Base-by-base conservation (phyloP, 2,888 invertebrate species). In the Lycaena phlaeas region DNA sequence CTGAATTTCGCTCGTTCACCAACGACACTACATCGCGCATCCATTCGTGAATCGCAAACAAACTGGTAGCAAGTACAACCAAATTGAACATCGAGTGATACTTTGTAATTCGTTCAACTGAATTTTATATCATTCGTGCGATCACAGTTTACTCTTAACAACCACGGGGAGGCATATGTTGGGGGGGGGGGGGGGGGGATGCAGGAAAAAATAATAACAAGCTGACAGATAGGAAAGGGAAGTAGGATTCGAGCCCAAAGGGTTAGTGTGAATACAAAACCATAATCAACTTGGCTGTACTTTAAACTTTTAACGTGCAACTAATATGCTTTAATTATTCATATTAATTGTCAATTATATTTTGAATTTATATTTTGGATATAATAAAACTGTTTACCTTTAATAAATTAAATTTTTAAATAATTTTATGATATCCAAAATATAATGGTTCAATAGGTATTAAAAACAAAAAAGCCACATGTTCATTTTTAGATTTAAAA, bases 1-100 rank as follows among this genome's bases (percentile, higher is more conserved):
- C 82, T 81, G 82, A 81, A 79, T 68, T 66, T 82, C 82, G 66
- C 81, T 82, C 82, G 64, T 60, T 71, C 78, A 77, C 81, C 74
- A 52, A 57, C n/a, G n/a, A n/a, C 46, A 57, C 58, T 50, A 51
- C 45, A 40, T 49, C 49, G 44, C 51, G 42, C 71, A 58, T 56
- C 60, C 75, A 65, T 55, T 55, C 69, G 50, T 52, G 53, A 60
- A 72, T 64, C 72, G 75, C 75, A 77, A 76, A 71, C 75, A 69
- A 68, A 54, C 62, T 49, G n/a, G 49, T 52, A 50, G 52, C 63
- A 68, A 79, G 77, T 81, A 79, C 79, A 79, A 79, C 76, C 81
- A 78, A 77, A 76, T 77, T 69, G 71, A 68, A 60, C 56, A 53
- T 56, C n/a, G n/a, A n/a, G n/a, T n/a, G n/a, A n/a, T n/a, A n/a